Evolutionary conservation across 2,797 vertebrate genomes (phyloP), one percentile per base, ranked within the genome.

Genomic region (Naso thynnoides): DNA sequence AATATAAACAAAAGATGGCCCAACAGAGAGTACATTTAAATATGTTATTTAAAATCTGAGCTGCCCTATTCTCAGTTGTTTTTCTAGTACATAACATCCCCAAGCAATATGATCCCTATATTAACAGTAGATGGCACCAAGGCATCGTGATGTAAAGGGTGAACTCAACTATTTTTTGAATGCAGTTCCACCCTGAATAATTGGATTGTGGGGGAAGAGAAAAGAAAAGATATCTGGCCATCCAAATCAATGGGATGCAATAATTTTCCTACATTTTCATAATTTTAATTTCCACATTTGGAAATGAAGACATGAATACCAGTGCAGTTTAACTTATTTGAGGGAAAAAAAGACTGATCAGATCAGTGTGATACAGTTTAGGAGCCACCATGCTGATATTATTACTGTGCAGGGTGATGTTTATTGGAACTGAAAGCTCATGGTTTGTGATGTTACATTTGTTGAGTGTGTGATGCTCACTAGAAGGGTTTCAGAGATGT

Each of bases 101-200:
- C 15, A 21, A 67, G 63, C 65, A 84, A 78, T 81, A 68, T 75
- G 55, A 84, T 87, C 79, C 78, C 84, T 79, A 70, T 82, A 88
- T 88, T 90, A 93, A 94, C 94, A 95, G 94, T 91, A 95, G 94
- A 94, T 94, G 94, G 94, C 94, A 95, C 94, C 92, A 95, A 87
- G 86, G 91, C 86, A 91, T 94, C 87, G 82, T 90, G 82, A 80
- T 88, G 80, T 79, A 81, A 77, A 85, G 56, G 44, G 11, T 24
- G 47, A 70, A 75, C 68, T 82, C 57, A 4, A 19, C 53, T 67
- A 77, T 86, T 52, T 68, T 83, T 66, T 70, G 18, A 65, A 82
- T 81, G 68, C 52, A 54, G 15, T 62, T 56, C 47, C 58, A 70
- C 48, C 70, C 55, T 76, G 42, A 71, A 78, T 78, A 86, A 87